These are phyloP conservation scores for Protomyctophum bolini DNA, from an alignment of 2,113 vertebrate genomes.

Conservation along the genomic window DNA sequence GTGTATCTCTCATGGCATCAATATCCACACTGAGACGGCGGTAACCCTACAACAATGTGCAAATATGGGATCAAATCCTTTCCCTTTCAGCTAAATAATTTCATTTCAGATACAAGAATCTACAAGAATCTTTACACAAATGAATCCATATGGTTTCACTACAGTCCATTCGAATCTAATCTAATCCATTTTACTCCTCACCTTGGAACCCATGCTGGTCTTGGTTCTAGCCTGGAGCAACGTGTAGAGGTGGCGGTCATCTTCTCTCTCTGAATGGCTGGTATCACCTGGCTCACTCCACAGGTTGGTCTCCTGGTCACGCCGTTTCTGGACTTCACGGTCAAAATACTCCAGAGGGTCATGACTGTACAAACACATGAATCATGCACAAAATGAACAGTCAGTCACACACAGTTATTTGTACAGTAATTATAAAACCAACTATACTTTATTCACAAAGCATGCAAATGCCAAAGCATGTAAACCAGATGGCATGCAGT, in stretches of 20 bases:
- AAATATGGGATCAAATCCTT: not conserved
- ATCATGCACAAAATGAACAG: slow-evolving; percentile 3
- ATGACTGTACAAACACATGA: slow-evolving; percentile 45
- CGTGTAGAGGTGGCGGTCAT: slow-evolving; percentile 79
- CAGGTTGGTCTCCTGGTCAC: slow-evolving; percentile 84
- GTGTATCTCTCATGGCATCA: slow-evolving; percentile 81
- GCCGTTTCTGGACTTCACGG: slow-evolving; percentile 80
- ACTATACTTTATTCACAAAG: not conserved
- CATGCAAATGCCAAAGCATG: too few relatives aligned
- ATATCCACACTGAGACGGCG: slow-evolving; percentile 85
- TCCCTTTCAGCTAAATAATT: not conserved
- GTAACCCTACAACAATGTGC: slow-evolving; percentile 72
- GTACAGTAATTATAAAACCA: not conserved
- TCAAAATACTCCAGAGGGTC: slow-evolving; percentile 84
- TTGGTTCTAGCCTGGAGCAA: slow-evolving; percentile 79
- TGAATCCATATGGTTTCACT: not conserved
- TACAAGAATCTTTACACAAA: not conserved
- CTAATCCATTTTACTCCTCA: slow-evolving; percentile 34
- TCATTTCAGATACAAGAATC: not conserved
- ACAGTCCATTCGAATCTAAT: not conserved
- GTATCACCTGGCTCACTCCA: slow-evolving; percentile 83
- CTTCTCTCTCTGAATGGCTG: slow-evolving; percentile 81
- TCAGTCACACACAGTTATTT: not conserved
- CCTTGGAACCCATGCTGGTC: slow-evolving; percentile 80
- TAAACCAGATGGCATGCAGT: too few relatives aligned